phyloP scores from a whole-genome alignment of 2,113 vertebrate species.

The Ondatra zibethicus region DNA sequence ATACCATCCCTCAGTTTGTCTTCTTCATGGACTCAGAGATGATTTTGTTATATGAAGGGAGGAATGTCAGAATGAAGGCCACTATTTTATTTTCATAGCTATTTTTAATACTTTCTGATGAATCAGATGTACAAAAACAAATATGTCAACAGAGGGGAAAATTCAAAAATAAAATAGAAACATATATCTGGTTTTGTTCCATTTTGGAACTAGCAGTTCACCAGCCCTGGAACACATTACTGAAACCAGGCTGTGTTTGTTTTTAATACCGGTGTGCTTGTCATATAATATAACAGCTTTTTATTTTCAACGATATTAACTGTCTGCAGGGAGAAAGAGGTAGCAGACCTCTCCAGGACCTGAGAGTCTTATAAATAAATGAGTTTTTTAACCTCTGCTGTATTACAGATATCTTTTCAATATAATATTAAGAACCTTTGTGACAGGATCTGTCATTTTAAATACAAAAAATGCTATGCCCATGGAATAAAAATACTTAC shows the following conservation, averaged over 20 bases:
- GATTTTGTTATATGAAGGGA: neutral
- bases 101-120: constrained; percentile 79
- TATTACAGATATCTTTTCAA: constrained; percentile 77
- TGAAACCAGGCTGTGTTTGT: constrained; percentile 62
- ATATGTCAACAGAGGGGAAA: neutral
- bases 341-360: constrained; percentile 73
- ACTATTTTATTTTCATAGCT: neutral
- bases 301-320: constrained; percentile 75
- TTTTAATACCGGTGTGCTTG: constrained; percentile 69
- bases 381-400: constrained; percentile 75
- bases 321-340: constrained; percentile 69
- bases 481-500: constrained; percentile 72
- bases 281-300: constrained; percentile 66
- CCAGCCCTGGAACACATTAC: constrained; percentile 2
- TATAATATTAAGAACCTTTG: constrained; percentile 67
- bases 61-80: neutral
- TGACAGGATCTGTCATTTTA: constrained; percentile 69
- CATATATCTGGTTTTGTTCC: neutral
- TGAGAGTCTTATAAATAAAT: constrained; percentile 71
- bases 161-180: neutral
- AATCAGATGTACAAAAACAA: neutral
- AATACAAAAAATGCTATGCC: constrained; percentile 52
- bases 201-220: constrained; percentile 47
- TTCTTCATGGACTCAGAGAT: neutral
- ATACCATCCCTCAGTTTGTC: neutral